Conservation (phyloP, 2,797 vertebrate genomes). For the Scolopax bukidnonensis region DNA sequence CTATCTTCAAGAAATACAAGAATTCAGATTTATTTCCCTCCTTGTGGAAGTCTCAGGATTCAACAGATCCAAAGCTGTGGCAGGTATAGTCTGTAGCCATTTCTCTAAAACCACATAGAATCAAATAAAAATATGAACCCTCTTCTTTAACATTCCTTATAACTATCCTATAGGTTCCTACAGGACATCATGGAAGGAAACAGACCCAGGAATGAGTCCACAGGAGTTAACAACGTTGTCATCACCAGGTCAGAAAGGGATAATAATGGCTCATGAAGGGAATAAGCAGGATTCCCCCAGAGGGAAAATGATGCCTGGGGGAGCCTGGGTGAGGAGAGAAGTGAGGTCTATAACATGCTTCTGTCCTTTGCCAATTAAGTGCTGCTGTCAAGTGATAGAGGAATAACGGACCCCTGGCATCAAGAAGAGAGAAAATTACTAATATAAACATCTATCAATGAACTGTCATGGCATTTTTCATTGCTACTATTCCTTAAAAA, state of each 20-base stretch:
- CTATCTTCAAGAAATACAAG: not conserved
- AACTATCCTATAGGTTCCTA: not conserved
- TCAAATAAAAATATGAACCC: not conserved
- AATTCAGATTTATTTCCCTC: not conserved
- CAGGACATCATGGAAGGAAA: not conserved
- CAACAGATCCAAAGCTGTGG: not conserved
- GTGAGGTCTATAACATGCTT: not conserved
- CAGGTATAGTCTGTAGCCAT: not conserved
- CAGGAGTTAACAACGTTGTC: not conserved
- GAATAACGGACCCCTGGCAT: not conserved
- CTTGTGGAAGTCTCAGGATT: not conserved
- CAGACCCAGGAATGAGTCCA: not conserved
- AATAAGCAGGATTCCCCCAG: not conserved
- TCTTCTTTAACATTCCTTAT: not conserved
- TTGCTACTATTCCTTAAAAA: not conserved
- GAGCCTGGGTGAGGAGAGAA: not conserved
- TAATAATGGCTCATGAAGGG: not conserved
- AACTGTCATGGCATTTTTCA: not conserved
- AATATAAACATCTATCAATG: not conserved
- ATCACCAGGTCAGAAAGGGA: not conserved
- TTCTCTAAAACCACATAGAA: not conserved
- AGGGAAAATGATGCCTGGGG: not conserved
- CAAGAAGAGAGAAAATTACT: not conserved
- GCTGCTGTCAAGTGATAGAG: not conserved
- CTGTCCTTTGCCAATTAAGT: not conserved